phyloP scores from a whole-genome alignment of 2,888 invertebrate species.

The Metacarcinus magister region DNA sequence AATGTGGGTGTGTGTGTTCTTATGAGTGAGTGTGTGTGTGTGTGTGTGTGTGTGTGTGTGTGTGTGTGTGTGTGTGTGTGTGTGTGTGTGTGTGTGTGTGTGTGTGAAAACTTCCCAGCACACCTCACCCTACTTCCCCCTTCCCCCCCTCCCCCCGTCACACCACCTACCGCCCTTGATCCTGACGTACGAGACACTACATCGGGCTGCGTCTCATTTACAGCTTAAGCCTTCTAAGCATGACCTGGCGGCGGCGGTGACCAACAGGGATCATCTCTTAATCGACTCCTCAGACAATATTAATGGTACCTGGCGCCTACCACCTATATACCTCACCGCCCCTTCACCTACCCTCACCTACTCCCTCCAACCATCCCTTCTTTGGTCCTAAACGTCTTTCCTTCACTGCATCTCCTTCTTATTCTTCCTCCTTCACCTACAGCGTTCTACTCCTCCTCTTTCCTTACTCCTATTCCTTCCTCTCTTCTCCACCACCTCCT shows the following conservation, averaged over 20 bases:
- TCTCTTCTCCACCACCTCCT: too few species aligned
- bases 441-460: neutral
- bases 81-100: slow-evolving; percentile 57
- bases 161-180: slow-evolving; percentile 11
- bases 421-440: neutral
- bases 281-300: neutral
- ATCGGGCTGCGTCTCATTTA: slow-evolving; percentile 49
- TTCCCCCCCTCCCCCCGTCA: neutral
- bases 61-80: slow-evolving; percentile 51
- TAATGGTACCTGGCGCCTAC: neutral
- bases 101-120: neutral
- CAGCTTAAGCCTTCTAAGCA: slow-evolving; percentile 50
- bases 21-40: slow-evolving; percentile 52
- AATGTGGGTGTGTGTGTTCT: slow-evolving; percentile 1
- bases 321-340: neutral
- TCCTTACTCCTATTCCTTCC: neutral
- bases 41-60: neutral
- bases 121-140: neutral
- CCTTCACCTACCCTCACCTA: neutral
- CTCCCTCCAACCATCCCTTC: neutral
- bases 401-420: too few species aligned
- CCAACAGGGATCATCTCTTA: slow-evolving; percentile 58
- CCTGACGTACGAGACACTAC: neutral
- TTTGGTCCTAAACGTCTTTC: neutral
- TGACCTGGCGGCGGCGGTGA: neutral